phyloP scores from a whole-genome alignment of 2,113 vertebrate species.

The Cnemophilus loriae region DNA sequence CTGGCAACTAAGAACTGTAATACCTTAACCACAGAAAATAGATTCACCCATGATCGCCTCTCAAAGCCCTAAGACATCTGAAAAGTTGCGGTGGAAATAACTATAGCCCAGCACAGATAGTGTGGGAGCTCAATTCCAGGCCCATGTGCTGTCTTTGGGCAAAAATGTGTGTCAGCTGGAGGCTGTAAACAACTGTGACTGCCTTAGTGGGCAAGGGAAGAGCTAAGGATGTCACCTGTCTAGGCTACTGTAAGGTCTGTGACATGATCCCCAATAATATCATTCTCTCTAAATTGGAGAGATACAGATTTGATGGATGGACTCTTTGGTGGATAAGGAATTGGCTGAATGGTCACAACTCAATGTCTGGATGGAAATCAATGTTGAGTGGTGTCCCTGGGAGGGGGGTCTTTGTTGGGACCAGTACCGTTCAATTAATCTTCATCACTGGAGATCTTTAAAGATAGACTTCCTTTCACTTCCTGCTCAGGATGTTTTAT shows the following conservation, averaged over 20 bases:
- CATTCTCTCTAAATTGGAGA: neutral
- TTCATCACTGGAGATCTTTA: neutral
- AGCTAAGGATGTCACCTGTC: neutral
- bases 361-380: neutral
- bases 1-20: neutral
- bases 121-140: neutral
- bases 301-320: neutral
- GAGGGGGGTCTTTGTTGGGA: neutral
- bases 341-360: neutral
- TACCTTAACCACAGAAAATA: neutral
- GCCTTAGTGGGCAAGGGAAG: neutral
- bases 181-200: neutral
- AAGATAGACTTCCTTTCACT: neutral
- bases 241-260: neutral
- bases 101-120: neutral
- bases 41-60: rapidly evolving
- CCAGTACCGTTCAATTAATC: neutral
- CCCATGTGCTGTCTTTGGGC: neutral
- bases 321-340: neutral
- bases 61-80: neutral
- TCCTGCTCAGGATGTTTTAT: neutral
- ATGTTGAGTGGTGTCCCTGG: neutral
- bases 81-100: neutral
- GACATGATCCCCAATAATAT: neutral
- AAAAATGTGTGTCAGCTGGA: neutral